These are phyloP conservation scores for Anastrepha obliqua DNA, from an alignment of 1,140 invertebrate genomes.

Conservation along the genomic window DNA sequence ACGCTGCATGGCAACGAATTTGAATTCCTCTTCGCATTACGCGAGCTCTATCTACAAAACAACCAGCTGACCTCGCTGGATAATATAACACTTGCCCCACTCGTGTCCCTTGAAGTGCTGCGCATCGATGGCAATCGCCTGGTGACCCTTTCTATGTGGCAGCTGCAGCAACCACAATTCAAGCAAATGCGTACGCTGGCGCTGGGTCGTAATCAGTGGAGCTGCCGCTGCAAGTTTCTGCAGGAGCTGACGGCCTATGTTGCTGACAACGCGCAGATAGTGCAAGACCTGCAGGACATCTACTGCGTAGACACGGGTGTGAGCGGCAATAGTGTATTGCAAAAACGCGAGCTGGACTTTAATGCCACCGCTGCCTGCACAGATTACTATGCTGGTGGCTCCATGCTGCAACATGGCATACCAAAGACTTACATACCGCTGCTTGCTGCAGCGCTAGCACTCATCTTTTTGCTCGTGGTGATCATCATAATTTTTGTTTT, in stretches of 20 bases:
- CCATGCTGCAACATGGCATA: conserved; percentile 87
- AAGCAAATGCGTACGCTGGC: conserved; percentile 82
- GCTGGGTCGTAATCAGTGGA: conserved; percentile 89
- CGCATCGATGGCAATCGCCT: conserved; percentile 90
- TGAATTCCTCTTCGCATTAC: conserved; percentile 86
- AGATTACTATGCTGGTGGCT: conserved; percentile 87
- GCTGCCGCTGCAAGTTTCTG: conserved; percentile 91
- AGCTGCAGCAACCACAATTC: conserved; percentile 77
- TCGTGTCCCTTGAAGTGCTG: conserved; percentile 87
- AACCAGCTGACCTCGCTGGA: conserved; percentile 87
- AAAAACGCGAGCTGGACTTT: conserved; percentile 83
- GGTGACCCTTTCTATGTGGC: conserved; percentile 89
- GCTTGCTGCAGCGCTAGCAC: conserved; percentile 85
- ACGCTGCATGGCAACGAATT: conserved; percentile 92
- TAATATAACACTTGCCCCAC: conserved; percentile 86
- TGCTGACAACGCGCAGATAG: conserved; percentile 86
- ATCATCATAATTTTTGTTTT: conserved; percentile 88
- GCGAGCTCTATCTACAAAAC: conserved; percentile 91
- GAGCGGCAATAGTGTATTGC: conserved; percentile 23
- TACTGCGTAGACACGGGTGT: conserved; percentile 85
- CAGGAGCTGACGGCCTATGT: conserved; percentile 90
- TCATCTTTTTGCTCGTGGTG: conserved; percentile 82
- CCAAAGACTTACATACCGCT: conserved; percentile 90
- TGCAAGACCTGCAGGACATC: conserved; percentile 84
- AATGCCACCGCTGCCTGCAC: conserved; percentile 86